A percentile compares a stretch with the other conserved stretches of the same genome.
Conservation (phyloP, 1,140 invertebrate genomes). For the Homalodisca vitripennis region DNA sequence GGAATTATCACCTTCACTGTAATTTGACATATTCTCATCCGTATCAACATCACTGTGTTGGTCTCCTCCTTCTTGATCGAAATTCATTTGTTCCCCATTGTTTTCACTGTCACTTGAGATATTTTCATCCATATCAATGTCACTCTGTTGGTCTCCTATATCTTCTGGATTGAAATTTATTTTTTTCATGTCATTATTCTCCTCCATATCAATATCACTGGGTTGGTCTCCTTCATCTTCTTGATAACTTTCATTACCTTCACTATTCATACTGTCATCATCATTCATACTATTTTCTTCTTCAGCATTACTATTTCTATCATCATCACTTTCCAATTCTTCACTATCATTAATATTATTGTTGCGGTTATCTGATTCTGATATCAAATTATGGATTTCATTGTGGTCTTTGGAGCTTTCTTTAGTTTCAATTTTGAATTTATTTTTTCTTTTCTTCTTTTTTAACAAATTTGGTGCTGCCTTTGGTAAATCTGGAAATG, state of each 20-base stretch:
- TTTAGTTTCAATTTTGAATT: conserved; percentile 26
- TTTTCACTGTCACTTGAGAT: background rate
- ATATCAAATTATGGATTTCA: background rate
- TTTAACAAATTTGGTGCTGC: conserved; percentile 38
- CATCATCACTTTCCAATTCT: conserved; percentile 39
- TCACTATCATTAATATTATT: conserved; percentile 33
- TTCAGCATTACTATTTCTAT: conserved; percentile 38
- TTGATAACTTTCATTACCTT: background rate
- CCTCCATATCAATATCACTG: background rate
- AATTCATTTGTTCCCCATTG: background rate
- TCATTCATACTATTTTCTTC: conserved; percentile 30
- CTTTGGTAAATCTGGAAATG: conserved; percentile 41
- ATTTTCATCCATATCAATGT: background rate
- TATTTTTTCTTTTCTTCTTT: conserved; percentile 28
- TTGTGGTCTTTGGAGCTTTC: background rate
- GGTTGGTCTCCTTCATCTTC: background rate
- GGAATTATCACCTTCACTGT: no score
- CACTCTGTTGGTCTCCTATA: background rate
- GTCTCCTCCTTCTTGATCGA: no score
- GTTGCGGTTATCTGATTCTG: background rate
- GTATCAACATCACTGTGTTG: no score
- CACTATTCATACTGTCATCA: background rate
- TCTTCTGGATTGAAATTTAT: background rate
- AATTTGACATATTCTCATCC: no score
- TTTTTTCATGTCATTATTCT: background rate